A percentile compares a stretch with the other conserved stretches of the same genome.
phyloP scores from a whole-genome alignment of 2,888 invertebrate genomes.

The Erpobdella octoculata region DNA sequence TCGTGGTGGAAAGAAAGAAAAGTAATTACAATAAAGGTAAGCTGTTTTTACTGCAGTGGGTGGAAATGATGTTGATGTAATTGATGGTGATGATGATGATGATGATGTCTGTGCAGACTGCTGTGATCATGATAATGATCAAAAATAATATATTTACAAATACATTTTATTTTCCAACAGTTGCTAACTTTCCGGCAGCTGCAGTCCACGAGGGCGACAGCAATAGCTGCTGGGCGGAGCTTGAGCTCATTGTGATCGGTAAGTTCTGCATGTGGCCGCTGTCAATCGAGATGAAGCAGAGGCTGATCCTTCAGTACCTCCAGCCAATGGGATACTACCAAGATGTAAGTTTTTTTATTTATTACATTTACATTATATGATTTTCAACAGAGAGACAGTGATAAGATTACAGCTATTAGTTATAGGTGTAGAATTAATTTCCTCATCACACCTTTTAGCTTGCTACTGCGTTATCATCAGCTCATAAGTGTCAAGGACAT shows the following conservation, averaged over 20 bases:
- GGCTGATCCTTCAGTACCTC: slow-evolving; percentile 85
- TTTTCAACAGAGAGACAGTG: too few species aligned
- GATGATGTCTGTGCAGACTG: not conserved
- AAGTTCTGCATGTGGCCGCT: slow-evolving; percentile 82
- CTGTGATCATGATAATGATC: too few species aligned
- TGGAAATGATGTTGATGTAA: slow-evolving; percentile 2
- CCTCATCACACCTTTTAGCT: too few species aligned
- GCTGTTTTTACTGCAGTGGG: slow-evolving; percentile 9
- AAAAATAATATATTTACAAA: too few species aligned
- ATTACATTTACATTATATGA: too few species aligned
- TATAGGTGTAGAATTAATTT: too few species aligned
- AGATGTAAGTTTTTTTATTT: slow-evolving; percentile 34
- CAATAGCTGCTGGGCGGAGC: slow-evolving; percentile 83
- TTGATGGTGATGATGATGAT: slow-evolving; percentile 2
- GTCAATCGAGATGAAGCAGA: slow-evolving; percentile 77
- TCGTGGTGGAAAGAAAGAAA: not conserved
- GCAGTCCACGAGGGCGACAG: slow-evolving; percentile 51
- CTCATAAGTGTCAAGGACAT: too few species aligned
- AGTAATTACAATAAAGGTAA: too few species aligned
- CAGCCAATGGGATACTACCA: slow-evolving; percentile 96
- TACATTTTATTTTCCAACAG: too few species aligned
- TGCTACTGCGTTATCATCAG: too few species aligned
- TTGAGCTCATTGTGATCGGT: slow-evolving; percentile 80
- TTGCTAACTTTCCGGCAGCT: not conserved
- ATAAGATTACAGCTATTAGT: too few species aligned